phyloP scores from a whole-genome alignment of 2,113 vertebrate species.

The Gymnocephalus cernua region DNA sequence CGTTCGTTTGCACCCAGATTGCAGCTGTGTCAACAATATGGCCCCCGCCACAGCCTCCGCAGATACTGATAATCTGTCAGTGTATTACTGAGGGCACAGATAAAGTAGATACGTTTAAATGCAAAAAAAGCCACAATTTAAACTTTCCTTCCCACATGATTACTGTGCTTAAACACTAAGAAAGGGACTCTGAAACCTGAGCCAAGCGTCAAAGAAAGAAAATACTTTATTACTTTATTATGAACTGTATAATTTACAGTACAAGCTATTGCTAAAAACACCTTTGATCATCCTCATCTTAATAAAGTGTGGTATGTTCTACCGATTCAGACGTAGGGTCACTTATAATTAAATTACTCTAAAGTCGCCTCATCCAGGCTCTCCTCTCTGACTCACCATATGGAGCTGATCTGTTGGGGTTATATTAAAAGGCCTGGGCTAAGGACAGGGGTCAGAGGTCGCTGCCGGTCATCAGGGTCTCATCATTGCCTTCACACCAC shows the following conservation, averaged over 20 bases:
- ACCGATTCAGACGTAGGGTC: neutral
- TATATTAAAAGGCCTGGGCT: slow-evolving; percentile 25
- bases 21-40: slow-evolving; percentile 79
- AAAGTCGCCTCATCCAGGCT: slow-evolving; percentile 4
- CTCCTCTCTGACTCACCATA: slow-evolving; percentile 25
- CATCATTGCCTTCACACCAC: slow-evolving; percentile 18
- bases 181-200: neutral
- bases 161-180: neutral
- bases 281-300: neutral
- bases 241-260: neutral
- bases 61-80: slow-evolving; percentile 40
- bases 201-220: slow-evolving; percentile 6
- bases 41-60: slow-evolving; percentile 3
- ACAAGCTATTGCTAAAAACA: neutral
- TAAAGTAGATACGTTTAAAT: slow-evolving; percentile 10
- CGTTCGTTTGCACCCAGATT: slow-evolving; percentile 55
- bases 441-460: slow-evolving; percentile 52
- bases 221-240: neutral
- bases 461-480: slow-evolving; percentile 17
- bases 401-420: slow-evolving; percentile 48
- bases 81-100: slow-evolving; percentile 14
- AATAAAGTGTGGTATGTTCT: slow-evolving; percentile 27
- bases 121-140: neutral
- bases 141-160: neutral
- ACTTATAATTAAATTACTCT: slow-evolving; percentile 30